Conservation (phyloP, 2,113 vertebrate species). For the Ascaphus truei region DNA sequence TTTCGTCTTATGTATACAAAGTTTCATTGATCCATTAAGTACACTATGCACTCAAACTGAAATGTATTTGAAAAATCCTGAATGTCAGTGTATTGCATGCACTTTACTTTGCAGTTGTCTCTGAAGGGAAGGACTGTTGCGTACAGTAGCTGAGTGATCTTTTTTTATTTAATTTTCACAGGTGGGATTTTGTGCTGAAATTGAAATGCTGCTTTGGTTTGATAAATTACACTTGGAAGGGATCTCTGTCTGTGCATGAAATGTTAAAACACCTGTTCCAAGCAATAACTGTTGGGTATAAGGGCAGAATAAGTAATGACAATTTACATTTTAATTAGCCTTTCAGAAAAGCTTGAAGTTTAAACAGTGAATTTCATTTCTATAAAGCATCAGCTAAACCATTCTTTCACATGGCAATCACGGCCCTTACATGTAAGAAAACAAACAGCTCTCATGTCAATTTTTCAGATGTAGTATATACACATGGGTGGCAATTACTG, state of each 20-base stretch:
- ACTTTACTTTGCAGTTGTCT: too few relatives aligned
- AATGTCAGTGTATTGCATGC: too few relatives aligned
- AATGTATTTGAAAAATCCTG: too few relatives aligned
- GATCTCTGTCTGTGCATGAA: conserved; percentile 28
- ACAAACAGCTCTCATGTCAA: neutral
- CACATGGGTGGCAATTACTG: neutral
- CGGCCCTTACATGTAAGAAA: neutral
- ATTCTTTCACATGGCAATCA: conserved; percentile 20
- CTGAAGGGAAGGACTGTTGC: too few relatives aligned
- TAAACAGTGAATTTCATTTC: conserved; percentile 25
- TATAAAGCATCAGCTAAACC: conserved; percentile 16
- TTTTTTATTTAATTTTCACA: conserved; percentile 20
- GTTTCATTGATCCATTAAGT: too few relatives aligned
- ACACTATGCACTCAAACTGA: too few relatives aligned
- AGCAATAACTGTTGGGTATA: conserved; percentile 35
- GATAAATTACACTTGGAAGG: conserved; percentile 9
- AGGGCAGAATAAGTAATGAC: conserved; percentile 34
- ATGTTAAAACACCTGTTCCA: conserved; percentile 38
- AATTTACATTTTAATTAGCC: conserved; percentile 39
- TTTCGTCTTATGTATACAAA: too few relatives aligned
- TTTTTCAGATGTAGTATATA: neutral
- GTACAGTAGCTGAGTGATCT: too few relatives aligned
- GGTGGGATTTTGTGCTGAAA: conserved; percentile 5
- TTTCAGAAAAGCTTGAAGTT: conserved; percentile 32
- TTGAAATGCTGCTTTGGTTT: neutral